A percentile compares a stretch with the other conserved stretches of the same genome.
phyloP scores from a whole-genome alignment of 2,797 vertebrate genomes.

The Protonibea diacanthus region DNA sequence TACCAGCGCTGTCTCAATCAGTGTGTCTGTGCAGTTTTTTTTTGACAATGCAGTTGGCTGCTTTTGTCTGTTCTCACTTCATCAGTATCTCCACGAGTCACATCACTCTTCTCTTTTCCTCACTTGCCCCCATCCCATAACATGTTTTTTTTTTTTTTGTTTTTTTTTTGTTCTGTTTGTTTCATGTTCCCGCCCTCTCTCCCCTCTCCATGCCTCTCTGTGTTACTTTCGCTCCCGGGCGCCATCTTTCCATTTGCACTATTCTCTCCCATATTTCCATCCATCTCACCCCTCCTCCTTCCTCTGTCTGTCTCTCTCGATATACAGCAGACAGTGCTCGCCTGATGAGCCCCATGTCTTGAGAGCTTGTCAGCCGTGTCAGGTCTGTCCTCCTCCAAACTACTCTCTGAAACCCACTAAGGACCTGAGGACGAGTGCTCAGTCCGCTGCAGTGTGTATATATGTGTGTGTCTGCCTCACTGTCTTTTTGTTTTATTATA shows the following conservation, averaged over 20 bases:
- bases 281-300: slow-evolving; percentile 5
- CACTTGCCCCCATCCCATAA: slow-evolving; percentile 16
- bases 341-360: slow-evolving; percentile 52
- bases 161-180: slow-evolving; percentile 26
- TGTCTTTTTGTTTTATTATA: slow-evolving; percentile 39
- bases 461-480: slow-evolving; percentile 5
- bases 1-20: slow-evolving; percentile 23
- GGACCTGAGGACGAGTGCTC: slow-evolving; percentile 42
- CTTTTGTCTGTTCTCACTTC: slow-evolving; percentile 20
- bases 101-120: slow-evolving; percentile 7
- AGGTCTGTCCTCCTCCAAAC: slow-evolving; percentile 68
- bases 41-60: slow-evolving; percentile 30
- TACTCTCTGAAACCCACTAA: slow-evolving; percentile 52
- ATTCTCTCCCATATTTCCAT: slow-evolving; percentile 21
- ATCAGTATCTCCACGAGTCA: slow-evolving; percentile 15
- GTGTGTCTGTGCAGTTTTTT: slow-evolving; percentile 6
- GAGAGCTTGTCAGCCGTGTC: slow-evolving; percentile 72
- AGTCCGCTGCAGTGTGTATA: slow-evolving; percentile 47
- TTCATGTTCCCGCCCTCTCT: background rate
- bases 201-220: slow-evolving; percentile 1
- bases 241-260: slow-evolving; percentile 28
- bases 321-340: slow-evolving; percentile 14
- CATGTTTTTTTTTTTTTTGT: slow-evolving; percentile 1
- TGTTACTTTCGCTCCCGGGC: background rate
- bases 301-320: slow-evolving; percentile 32